Base-by-base conservation (phyloP, 1,140 invertebrate species). In the Sitophilus oryzae region DNA sequence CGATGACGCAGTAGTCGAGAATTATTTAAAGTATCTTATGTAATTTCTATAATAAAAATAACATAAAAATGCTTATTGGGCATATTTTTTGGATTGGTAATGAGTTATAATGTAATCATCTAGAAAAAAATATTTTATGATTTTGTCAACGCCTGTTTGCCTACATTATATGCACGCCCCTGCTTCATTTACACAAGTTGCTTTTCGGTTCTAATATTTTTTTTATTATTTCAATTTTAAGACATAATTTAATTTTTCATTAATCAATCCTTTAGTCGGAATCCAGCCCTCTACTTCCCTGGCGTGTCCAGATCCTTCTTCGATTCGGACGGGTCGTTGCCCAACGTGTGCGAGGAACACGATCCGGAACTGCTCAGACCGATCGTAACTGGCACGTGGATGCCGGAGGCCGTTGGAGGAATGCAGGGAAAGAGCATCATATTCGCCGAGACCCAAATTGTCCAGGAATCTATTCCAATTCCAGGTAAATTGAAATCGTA, bases 401-500 rank as follows among this genome's bases (percentile, higher is more conserved):
- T 88, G 77, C 87, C 88, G 14, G 84, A 87, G 60, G 86, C 89
- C 42, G 84, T 92, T 52, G 89, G 89, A 20, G 88, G 85, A 8
- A 76, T 88, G 66, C 83, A 88, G 19, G 86, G 88, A 41, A 82
- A 84, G 55, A 86, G 86, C 63, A 78, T 89, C 22, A 84, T 93
- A 50, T 90, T 92, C 68, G 86, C 88, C 11, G 91, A 94, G 75
- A 90, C 87, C 40, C 90, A 93, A 81, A 94, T 96, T 64, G 82
- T 97, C 0, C 93, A 96, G 74, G 93, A 98, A 75, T 91, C 89
- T 52, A 86, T 97, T 52, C 80, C 84, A 10, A 93, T 98, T 59
- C 93, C 94, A 2, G 93, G 54, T 56, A 23, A 56, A 38, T 14
- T 44, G 21, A 15, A 25, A 9, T 25, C 19, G 4, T 25, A n/a